Evolutionary conservation across 2,113 vertebrate species (phyloP), one percentile per base, ranked within the genome.

Genomic region (Aramus guarauna): DNA sequence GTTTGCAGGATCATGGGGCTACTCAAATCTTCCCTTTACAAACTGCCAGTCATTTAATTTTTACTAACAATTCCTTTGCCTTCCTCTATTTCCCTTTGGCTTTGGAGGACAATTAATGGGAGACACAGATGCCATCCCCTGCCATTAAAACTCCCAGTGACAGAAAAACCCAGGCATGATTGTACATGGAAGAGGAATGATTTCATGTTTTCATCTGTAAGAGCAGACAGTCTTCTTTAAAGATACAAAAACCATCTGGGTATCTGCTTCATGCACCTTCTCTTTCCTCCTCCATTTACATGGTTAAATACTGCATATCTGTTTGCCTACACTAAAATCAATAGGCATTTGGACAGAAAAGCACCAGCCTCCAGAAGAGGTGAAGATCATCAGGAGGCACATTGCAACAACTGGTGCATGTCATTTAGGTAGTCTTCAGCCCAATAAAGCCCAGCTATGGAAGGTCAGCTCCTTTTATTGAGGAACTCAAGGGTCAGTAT

Each of bases 241-340:
- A 75, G 19, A 22, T 4, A 20, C 2, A 91, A 62, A 85, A 48
- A 11, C 0, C 0, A 10, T 2, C 14, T 9, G 5, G 1, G 6
- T 24, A 6, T 88, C 56, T 62, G 16, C 6, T 13, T 85, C 4
- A 1, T 47, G 8, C 23, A 36, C 11, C 10, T 52, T 81, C 22
- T 47, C 47, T 74, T 66, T 78, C 45, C 27, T 64, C 14, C 12
- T 74, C 18, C 11, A 3, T 21, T 74, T 36, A 32, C 18, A 10
- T 6, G 37, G 11, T 62, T 55, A 60, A 87, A 63, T 50, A 34
- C 17, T 50, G 34, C 30, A 29, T 1, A 2, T 58, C 20, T 89
- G 11, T 41, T 69, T 68, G 10, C 3, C 56, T 30, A 6, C 43
- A 26, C 13, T 55, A 18, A 56, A 58, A 55, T 55, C 56, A 85